These are phyloP conservation scores for Centropus bengalensis DNA, from an alignment of 2,113 vertebrate genomes.

Conservation along the genomic window DNA sequence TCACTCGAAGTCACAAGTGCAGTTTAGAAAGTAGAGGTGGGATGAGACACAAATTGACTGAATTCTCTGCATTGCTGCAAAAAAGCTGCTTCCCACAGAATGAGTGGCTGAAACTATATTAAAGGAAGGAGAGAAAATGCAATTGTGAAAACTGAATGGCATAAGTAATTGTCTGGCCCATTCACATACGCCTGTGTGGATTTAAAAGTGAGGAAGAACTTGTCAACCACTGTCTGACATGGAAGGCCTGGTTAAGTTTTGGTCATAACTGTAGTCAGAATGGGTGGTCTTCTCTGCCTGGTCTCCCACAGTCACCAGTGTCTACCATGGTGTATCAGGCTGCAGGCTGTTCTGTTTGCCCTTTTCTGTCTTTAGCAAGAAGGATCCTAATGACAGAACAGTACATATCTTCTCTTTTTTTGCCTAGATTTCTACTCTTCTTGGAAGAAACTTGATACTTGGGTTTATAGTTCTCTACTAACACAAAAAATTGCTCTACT, in stretches of 20 bases:
- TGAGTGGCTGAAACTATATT: not conserved
- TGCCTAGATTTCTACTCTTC: not conserved
- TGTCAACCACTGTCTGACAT: not conserved
- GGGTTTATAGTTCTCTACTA: not conserved
- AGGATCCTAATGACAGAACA: not conserved
- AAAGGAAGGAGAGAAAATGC: not conserved
- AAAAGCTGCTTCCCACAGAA: not conserved
- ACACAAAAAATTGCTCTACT: not conserved
- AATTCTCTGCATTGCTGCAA: not conserved
- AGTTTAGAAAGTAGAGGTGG: not conserved
- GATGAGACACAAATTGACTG: not conserved
- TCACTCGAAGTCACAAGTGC: not conserved
- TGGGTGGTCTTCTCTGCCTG: not conserved
- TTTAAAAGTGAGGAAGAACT: not conserved
- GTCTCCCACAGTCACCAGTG: not conserved
- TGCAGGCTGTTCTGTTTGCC: not conserved
- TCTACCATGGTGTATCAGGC: not conserved
- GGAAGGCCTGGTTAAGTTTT: not conserved
- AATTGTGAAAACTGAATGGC: not conserved
- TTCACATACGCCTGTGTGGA: not conserved
- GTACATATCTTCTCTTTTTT: not conserved
- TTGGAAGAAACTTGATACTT: not conserved
- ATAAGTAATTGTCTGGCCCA: not conserved
- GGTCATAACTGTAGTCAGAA: no score
- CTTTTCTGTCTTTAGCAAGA: not conserved